A percentile compares a stretch with the other conserved stretches of the same genome.
Evolutionary conservation across 92 coral and sea anemone genomes (phyloP).

Genomic region (Chrysogorgia sp.): DNA sequence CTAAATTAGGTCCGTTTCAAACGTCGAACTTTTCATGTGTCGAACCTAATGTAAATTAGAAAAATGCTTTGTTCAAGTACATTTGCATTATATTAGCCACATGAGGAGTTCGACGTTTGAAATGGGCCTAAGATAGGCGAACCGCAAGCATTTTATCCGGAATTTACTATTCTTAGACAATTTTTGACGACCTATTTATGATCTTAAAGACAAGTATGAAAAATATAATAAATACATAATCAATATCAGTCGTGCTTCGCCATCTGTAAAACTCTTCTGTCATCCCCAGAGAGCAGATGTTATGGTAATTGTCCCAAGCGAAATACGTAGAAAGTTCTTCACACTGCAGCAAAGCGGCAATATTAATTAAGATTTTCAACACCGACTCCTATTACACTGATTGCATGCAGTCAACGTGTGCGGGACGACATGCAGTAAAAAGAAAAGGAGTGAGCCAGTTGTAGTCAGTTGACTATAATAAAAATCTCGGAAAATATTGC

Average conservation of each 20-base stretch:
- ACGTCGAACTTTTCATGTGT: too few relatives aligned
- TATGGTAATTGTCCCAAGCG: slow-evolving; percentile 35
- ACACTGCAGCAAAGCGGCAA: slow-evolving; percentile 29
- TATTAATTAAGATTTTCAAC: slow-evolving; percentile 41
- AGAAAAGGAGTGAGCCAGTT: neutral
- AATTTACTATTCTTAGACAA: too few relatives aligned
- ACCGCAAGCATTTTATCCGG: too few relatives aligned
- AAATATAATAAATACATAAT: too few relatives aligned
- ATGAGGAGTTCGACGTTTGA: too few relatives aligned
- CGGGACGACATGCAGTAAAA: slow-evolving; percentile 1
- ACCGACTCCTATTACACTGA: slow-evolving; percentile 20
- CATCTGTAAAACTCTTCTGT: too few relatives aligned
- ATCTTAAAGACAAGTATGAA: too few relatives aligned
- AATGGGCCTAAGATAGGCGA: neutral
- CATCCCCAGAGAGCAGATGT: slow-evolving; percentile 18
- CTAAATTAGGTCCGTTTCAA: neutral
- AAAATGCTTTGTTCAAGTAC: too few relatives aligned
- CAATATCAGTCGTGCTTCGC: too few relatives aligned
- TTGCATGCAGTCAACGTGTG: slow-evolving; percentile 29
- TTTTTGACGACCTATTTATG: too few relatives aligned
- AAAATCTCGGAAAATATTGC: neutral
- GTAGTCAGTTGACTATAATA: neutral
- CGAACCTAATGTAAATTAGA: too few relatives aligned
- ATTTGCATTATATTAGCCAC: too few relatives aligned
- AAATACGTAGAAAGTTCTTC: slow-evolving; percentile 36